Base-by-base conservation (phyloP, 2,113 vertebrate species). In the Esox niger region DNA sequence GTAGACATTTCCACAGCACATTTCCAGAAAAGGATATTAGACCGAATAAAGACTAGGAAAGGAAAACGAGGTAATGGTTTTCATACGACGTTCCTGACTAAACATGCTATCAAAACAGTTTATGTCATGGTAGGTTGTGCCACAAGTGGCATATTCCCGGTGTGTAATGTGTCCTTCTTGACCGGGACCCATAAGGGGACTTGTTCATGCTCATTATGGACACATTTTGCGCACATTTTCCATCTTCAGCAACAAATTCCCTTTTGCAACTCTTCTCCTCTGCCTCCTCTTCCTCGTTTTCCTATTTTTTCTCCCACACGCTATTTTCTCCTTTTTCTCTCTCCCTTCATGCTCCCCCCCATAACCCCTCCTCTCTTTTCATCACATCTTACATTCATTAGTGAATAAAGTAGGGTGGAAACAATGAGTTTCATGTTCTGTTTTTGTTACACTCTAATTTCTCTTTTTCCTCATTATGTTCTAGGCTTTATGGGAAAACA, bases 341-440 rank as follows among this genome's bases (percentile, higher is more conserved):
- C 33, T 27, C 9, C 7, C 43, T 30, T n/a, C n/a, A n/a, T n/a
- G n/a, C n/a, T n/a, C n/a, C 11, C 20, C 7, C 47, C 21, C 55
- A 31, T n/a, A n/a, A n/a, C n/a, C 72, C 70, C 63, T 57, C 64
- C 30, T 70, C 71, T 72, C 63, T 82, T 11, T 6, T 52, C 73
- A 64, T 59, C 79, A 71, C n/a, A 33, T 85, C 82, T 83, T 80
- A 83, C 82, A 81, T 68, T 73, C 70, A 68, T 61, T 71, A 57
- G 77, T 79, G 75, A 70, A 82, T 79, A 84, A 87, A 81, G 73
- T 82, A 87, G 84, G 78, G 76, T 70, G 80, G 81, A 84, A 88
- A 82, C 75, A 86, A 77, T 32, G 73, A 82, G 68, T 66, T 47
- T 56, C 60, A 58, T 79, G 79, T 60, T 64, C 64, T 47, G 38